Percentiles rank a stretch among this genome's conserved stretches.
phyloP scores from a whole-genome alignment of 2,888 invertebrate species.

The Heliothis peltigera region DNA sequence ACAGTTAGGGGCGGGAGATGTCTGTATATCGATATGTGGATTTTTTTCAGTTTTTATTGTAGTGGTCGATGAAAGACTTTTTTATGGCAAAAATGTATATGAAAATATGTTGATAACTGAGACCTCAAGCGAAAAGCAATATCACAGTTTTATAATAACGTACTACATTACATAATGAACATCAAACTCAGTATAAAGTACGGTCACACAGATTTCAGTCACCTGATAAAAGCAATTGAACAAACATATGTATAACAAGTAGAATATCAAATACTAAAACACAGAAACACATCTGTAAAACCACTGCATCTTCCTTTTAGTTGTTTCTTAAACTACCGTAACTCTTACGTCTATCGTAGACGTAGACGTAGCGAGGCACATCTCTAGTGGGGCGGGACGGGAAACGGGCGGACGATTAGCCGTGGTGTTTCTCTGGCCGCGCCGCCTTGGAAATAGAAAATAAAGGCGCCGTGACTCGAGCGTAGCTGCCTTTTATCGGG shows the following conservation, averaged over 20 bases:
- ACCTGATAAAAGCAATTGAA: too few species aligned
- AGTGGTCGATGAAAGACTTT: not conserved
- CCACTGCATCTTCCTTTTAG: not conserved
- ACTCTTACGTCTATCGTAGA: conserved; percentile 37
- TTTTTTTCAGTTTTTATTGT: not conserved
- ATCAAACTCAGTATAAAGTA: too few species aligned
- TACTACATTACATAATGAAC: too few species aligned
- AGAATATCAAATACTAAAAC: too few species aligned
- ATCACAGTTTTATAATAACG: too few species aligned
- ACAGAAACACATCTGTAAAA: too few species aligned
- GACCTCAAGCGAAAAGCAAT: too few species aligned
- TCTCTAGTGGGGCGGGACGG: conserved; percentile 77
- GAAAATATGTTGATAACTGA: too few species aligned
- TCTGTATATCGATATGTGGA: conserved; percentile 59
- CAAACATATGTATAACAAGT: too few species aligned
- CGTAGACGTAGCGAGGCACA: conserved; percentile 53
- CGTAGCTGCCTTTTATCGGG: conserved; percentile 63
- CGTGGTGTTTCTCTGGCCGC: conserved; percentile 81
- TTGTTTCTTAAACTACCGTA: not conserved
- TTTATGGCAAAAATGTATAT: not conserved
- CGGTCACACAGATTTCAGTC: too few species aligned
- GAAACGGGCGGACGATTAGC: conserved; percentile 85
- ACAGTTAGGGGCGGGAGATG: conserved; percentile 69
- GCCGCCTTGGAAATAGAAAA: conserved; percentile 87
- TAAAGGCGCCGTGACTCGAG: conserved; percentile 83